phyloP scores from a whole-genome alignment of 2,797 vertebrate genomes.

The Aselliscus stoliczkanus region DNA sequence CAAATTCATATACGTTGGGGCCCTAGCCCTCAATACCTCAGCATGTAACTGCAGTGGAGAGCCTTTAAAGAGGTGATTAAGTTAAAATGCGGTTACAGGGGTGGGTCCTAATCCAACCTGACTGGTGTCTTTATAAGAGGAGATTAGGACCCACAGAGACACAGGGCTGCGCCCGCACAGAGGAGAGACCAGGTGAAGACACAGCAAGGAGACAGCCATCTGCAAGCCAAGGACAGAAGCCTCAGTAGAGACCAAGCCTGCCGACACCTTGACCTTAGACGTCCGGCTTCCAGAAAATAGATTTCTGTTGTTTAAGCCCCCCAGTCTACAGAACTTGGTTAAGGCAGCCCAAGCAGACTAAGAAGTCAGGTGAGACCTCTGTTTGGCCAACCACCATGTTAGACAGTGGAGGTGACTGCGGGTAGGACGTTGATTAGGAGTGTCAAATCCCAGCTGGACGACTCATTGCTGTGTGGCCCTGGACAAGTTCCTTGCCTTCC shows the following conservation, averaged over 20 bases:
- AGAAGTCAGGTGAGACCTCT: neutral
- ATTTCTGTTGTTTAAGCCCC: too few species aligned
- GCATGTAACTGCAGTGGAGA: neutral
- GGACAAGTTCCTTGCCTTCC: neutral
- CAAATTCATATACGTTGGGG: rapidly evolving
- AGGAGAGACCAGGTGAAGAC: neutral
- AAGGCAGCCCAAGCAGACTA: neutral
- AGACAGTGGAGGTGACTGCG: neutral
- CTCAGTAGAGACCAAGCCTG: too few species aligned
- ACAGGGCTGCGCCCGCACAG: rapidly evolving
- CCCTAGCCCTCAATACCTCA: neutral
- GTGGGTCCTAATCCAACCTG: rapidly evolving
- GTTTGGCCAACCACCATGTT: too few species aligned
- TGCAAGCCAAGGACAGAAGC: neutral
- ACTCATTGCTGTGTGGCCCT: rapidly evolving
- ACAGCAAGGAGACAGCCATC: neutral
- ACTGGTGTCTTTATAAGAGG: neutral
- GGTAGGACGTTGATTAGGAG: neutral
- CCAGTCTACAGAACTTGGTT: rapidly evolving
- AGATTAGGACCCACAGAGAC: neutral
- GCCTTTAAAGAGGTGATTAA: neutral
- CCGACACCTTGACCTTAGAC: too few species aligned
- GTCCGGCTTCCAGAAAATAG: neutral
- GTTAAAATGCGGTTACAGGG: neutral
- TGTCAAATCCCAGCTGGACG: neutral